Base-by-base conservation (phyloP, 2,888 invertebrate species). In the Quadriops clusia region DNA sequence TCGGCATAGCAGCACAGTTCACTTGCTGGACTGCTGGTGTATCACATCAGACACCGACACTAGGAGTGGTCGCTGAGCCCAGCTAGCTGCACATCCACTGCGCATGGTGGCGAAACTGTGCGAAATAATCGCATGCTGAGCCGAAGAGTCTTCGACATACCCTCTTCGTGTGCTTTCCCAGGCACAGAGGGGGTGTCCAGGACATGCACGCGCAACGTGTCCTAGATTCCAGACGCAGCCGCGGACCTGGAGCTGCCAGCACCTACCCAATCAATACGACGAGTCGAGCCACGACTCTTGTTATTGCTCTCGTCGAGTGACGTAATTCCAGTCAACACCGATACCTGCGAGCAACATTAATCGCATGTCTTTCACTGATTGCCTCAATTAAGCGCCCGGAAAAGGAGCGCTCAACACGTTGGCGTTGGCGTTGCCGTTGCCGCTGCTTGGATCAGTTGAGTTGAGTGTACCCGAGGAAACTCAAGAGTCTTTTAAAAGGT, bases 201-300 rank as follows among this genome's bases (percentile, higher is more conserved):
- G 54, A 40, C 58, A 54, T 52, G 35, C 25, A 33, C 51, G 51
- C 49, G 47, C 54, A 48, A 38, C 38, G 44, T 41, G 45, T 43
- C 44, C 44, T 40, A 42, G 32, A 42, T 42, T 41, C 38, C 44
- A 43, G 43, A 54, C 57, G 57, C 53, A 58, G 57, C 56, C 61
- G 64, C 64, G 61, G 61, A 60, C 65, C 63, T 61, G 64, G 63
- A 53, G 45, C 53, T 52, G 53, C 59, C 56, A 50, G 56, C 56
- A 58, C 55, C 60, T 51, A 45, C 43, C 56, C 60, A 54, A 54
- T 56, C 55, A 55, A 56, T 56, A 56, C 44, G 50, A 47, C 46
- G 38, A 50, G 46, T 36, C 46, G 48, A 51, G 40, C 46, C 50
- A 42, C 46, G 48, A 49, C 43, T 48, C 46, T 49, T 50, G 46